Evolutionary conservation across 2,113 vertebrate species (phyloP).

Genomic region (Coptodon rendalli): DNA sequence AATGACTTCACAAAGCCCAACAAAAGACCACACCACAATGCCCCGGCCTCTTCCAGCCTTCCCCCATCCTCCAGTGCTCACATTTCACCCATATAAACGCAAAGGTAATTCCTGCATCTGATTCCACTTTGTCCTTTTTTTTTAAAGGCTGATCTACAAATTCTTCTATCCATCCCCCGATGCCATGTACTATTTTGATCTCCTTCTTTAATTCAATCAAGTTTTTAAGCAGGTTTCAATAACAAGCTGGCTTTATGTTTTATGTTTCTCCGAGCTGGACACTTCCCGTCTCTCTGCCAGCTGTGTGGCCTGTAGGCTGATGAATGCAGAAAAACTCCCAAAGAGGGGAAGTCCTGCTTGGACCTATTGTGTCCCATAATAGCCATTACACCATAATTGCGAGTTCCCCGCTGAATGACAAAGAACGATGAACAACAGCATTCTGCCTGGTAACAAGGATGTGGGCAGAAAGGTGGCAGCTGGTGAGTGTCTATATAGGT

Average conservation of each 20-base stretch:
- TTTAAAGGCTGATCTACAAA: neutral
- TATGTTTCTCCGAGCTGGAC: neutral
- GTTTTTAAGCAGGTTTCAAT: neutral
- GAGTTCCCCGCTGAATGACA: neutral
- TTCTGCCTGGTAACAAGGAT: slow-evolving; percentile 32
- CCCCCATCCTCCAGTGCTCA: neutral
- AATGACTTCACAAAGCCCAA: slow-evolving; percentile 51
- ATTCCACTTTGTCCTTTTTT: neutral
- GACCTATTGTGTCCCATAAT: slow-evolving; percentile 30
- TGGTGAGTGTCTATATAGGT: slow-evolving; percentile 20
- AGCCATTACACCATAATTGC: neutral
- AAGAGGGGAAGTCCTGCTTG: slow-evolving; percentile 42
- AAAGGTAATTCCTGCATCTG: neutral
- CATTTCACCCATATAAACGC: slow-evolving; percentile 26
- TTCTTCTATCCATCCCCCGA: neutral
- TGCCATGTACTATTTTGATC: neutral
- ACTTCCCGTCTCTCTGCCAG: slow-evolving; percentile 24
- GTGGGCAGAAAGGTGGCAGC: slow-evolving; percentile 2
- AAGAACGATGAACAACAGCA: neutral
- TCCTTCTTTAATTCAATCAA: neutral
- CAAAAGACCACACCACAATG: slow-evolving; percentile 49
- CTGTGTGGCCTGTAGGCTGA: neutral
- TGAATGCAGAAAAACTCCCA: slow-evolving; percentile 20
- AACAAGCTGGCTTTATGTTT: neutral
- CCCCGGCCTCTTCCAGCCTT: neutral